phyloP scores from a whole-genome alignment of 2,888 invertebrate species.

The Epistrophella euchroma region DNA sequence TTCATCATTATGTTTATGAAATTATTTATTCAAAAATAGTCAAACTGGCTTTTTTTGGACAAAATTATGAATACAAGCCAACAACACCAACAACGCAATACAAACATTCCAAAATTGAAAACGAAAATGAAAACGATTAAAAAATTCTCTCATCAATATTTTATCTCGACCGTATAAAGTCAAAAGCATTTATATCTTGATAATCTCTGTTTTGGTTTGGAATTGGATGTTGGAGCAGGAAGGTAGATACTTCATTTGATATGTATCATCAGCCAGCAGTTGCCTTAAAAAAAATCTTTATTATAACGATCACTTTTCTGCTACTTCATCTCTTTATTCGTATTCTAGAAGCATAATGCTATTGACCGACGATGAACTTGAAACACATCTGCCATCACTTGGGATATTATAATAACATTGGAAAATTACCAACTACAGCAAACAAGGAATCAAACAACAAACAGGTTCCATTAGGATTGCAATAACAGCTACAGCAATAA shows the following conservation, averaged over 20 bases:
- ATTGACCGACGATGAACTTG: slow-evolving; percentile 65
- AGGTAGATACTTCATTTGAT: neutral
- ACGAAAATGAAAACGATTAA: neutral
- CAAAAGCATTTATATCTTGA: neutral
- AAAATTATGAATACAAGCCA: neutral
- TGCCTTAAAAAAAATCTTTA: slow-evolving; percentile 38
- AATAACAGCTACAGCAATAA: slow-evolving; percentile 1
- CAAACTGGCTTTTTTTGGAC: neutral
- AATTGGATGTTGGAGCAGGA: neutral
- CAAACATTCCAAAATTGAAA: neutral
- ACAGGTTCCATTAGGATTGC: slow-evolving; percentile 57
- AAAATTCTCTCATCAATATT: neutral
- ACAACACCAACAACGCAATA: neutral
- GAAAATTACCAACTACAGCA: slow-evolving; percentile 43
- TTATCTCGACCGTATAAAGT: neutral
- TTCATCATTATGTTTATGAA: neutral
- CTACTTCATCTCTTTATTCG: neutral
- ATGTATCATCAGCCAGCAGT: neutral
- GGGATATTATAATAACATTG: slow-evolving; percentile 29
- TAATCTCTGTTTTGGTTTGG: slow-evolving; percentile 10
- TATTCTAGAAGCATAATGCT: slow-evolving; percentile 35
- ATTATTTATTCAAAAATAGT: neutral
- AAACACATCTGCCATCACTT: slow-evolving; percentile 23
- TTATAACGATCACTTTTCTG: slow-evolving; percentile 22
- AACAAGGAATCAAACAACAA: slow-evolving; percentile 49